phyloP scores from a whole-genome alignment of 2,113 vertebrate genomes.

The Stegostoma tigrinum region DNA sequence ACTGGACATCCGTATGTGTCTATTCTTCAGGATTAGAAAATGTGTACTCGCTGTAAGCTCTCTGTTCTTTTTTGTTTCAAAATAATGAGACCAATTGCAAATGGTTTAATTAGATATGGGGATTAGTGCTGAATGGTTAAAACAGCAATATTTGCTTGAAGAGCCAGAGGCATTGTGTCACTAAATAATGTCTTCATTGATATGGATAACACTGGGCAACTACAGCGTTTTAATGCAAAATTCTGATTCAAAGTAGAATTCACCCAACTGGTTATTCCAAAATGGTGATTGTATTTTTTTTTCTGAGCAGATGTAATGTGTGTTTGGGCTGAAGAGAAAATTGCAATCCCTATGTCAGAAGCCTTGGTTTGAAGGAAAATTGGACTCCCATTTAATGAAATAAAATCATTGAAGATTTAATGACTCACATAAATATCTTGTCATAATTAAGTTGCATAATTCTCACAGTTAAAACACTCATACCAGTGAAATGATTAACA shows the following conservation, averaged over 20 bases:
- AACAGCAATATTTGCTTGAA: background rate
- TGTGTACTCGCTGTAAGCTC: background rate
- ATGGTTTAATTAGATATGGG: slow-evolving; percentile 9
- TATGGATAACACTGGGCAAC: background rate
- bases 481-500: background rate
- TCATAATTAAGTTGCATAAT: background rate
- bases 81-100: background rate
- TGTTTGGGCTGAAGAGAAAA: background rate
- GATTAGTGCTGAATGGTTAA: background rate
- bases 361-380: background rate
- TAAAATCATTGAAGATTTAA: background rate
- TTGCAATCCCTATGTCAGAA: background rate
- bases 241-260: background rate
- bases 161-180: background rate
- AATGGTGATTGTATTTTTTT: background rate
- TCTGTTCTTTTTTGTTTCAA: background rate
- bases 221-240: background rate
- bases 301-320: background rate
- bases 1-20: background rate
- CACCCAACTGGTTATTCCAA: background rate
- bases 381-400: background rate
- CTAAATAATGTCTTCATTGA: background rate
- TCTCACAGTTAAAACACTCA: background rate
- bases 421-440: background rate
- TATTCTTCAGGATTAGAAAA: background rate